Percentiles rank a stretch among this genome's conserved stretches.
These are phyloP conservation scores for Atta texana DNA, from an alignment of 1,140 invertebrate species.

Conservation along the genomic window DNA sequence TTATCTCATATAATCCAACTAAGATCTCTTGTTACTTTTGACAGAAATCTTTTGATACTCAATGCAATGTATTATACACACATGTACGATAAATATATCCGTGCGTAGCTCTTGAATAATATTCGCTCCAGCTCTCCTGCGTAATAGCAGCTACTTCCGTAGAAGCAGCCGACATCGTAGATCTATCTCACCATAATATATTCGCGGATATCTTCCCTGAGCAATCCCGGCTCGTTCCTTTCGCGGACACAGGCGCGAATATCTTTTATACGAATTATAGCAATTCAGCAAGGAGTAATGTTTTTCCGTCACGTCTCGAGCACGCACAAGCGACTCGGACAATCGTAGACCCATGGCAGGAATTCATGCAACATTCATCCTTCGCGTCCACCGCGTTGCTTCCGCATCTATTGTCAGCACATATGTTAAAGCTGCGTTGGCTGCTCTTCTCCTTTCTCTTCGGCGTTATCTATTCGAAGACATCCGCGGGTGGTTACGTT, in stretches of 20 bases:
- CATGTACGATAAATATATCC: neutral
- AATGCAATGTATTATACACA: neutral
- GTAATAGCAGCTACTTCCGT: conserved; percentile 46
- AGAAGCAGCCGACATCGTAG: conserved; percentile 6
- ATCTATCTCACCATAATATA: conserved; percentile 32
- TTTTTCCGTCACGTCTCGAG: conserved; percentile 72
- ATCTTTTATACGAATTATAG: conserved; percentile 66
- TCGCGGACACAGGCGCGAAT: conserved; percentile 39
- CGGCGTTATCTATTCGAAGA: conserved; percentile 64
- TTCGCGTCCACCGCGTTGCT: conserved; percentile 51
- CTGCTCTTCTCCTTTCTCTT: conserved; percentile 9
- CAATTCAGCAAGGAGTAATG: conserved; percentile 73
- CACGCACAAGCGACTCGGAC: conserved; percentile 61
- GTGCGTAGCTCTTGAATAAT: conserved; percentile 33
- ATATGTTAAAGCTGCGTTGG: conserved; percentile 46
- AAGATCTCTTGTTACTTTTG: conserved; percentile 15
- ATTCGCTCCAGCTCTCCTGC: conserved; percentile 12
- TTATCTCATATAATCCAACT: neutral
- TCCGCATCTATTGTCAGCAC: conserved; percentile 75
- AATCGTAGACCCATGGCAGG: conserved; percentile 56
- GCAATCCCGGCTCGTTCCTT: conserved; percentile 38
- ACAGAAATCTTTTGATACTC: conserved; percentile 18
- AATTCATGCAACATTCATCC: conserved; percentile 75
- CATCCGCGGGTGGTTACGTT: conserved; percentile 46
- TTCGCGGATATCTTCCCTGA: conserved; percentile 20